Conservation (phyloP, 2,888 invertebrate species). For the Catocala fraxini region DNA sequence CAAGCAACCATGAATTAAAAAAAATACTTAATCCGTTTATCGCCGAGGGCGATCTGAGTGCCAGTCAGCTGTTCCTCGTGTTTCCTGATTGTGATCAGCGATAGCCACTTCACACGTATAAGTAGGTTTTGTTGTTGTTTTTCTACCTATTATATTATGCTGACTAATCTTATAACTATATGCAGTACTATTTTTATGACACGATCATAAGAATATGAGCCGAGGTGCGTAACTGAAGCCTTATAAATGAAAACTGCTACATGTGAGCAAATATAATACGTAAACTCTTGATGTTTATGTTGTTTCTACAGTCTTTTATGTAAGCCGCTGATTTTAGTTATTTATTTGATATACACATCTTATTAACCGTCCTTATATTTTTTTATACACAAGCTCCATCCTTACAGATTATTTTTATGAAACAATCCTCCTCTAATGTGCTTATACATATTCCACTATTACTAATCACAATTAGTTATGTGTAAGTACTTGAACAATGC, state of each 20-base stretch:
- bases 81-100: conserved; percentile 43
- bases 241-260: conserved; percentile 31
- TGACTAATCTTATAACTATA: conserved; percentile 18
- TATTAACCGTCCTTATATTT: neutral
- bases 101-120: conserved; percentile 30
- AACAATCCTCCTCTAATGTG: neutral
- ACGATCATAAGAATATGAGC: conserved; percentile 22
- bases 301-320: conserved; percentile 9
- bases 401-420: neutral
- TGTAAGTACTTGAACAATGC: neutral
- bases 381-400: neutral
- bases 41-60: conserved; percentile 36
- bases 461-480: neutral
- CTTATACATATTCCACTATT: neutral
- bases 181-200: conserved; percentile 26
- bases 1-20: conserved; percentile 30
- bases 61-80: conserved; percentile 40
- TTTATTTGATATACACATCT: neutral
- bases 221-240: conserved; percentile 30
- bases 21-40: conserved; percentile 44
- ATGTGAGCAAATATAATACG: conserved; percentile 1
- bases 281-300: conserved; percentile 12
- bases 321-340: conserved; percentile 1
- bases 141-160: conserved; percentile 16
- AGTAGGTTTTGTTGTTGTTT: conserved; percentile 22